Base-by-base conservation (phyloP, 2,888 invertebrate genomes). In the Lithophane semibrunnea region DNA sequence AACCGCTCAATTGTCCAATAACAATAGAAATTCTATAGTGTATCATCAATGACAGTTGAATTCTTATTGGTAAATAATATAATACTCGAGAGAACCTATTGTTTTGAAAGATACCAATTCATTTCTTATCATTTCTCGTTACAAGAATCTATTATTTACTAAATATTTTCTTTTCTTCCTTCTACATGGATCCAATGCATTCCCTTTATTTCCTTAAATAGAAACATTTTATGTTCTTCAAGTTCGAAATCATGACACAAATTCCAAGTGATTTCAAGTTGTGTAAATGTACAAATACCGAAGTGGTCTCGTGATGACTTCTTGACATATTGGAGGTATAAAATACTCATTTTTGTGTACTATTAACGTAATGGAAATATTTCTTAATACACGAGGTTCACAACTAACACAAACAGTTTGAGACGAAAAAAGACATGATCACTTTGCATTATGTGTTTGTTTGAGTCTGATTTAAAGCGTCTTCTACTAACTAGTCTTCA, bases 301-400 rank as follows among this genome's bases (percentile, higher is more conserved):
- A 67, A 56, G n/a, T 49, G 49, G 29, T 68, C 73, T 12, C 64
- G 54, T 37, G 52, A 64, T 58, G 3, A 16, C 37, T 67, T 42
- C 42, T 72, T 79, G 61, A 67, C 8, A 61, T 72, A 49, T 67
- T 1, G 18, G 10, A 8, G 3, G 21, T 24, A 42, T 2, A 47
- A 37, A 76, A 76, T 47, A 64, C n/a, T 16, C n/a, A 63, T 29
- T 49, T 65, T 77, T 47, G 37, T 47, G 37, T 24, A 54, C 37
- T 21, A 64, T 47, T 37, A 4, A 75, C 52, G 42, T 24, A 60
- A 21, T 60, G 73, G 73, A 42, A 72, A 73, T 60, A 73, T 74
- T 42, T 60, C 71, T 8, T 42, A 47, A 47, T n/a, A 71, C 29
- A 71, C 29, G 2, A 64, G 5, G 10, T 8, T 58, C 24, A 24